Base-by-base conservation (phyloP, 1,140 invertebrate species). In the Diabrotica undecimpunctata region DNA sequence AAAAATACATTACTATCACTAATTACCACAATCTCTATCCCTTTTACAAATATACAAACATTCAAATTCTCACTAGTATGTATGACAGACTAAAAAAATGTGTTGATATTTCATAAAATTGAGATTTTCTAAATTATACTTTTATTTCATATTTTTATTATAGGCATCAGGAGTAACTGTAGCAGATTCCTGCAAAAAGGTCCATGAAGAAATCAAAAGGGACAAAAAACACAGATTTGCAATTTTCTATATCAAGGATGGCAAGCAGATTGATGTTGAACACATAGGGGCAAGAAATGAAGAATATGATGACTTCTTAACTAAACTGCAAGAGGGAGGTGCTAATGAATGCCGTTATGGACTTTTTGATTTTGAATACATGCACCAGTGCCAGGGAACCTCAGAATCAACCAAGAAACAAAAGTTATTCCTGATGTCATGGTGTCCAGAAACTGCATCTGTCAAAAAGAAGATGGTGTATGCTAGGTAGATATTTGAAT, bases 401-500 rank as follows among this genome's bases (percentile, higher is more conserved):
- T 92, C 93, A 70, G 93, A 95, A 84, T 91, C 90, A 76, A 92
- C 91, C 80, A 95, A 95, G 86, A 96, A 95, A 87, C 92, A 95
- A 80, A 96, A 96, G 81, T 82, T 97, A 63, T 95, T 96, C 85
- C 86, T 97, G 78, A 96, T 97, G 94, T 94, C 92, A 75, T 96
- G 93, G 94, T 97, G 94, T 86, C 96, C 96, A 37, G 95, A 98
- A 81, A 94, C 91, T 79, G 94, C 95, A 74, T 95, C 94, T 82
- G 92, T 97, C 65, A 97, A 97, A 87, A 96, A 97, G 91, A 98
- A 98, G 90, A 98, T 98, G 95, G 90, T 98, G 86, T 98, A 98
- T 84, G 96, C 96, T 70, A 90, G 84, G 84, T 85, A 70, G 59
- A 54, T 68, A 37, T 60, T 60, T 54, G 7, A 13, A 54, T 9